Evolutionary conservation across 2,888 invertebrate genomes (phyloP).

Genomic region (Lasioglossum morio): DNA sequence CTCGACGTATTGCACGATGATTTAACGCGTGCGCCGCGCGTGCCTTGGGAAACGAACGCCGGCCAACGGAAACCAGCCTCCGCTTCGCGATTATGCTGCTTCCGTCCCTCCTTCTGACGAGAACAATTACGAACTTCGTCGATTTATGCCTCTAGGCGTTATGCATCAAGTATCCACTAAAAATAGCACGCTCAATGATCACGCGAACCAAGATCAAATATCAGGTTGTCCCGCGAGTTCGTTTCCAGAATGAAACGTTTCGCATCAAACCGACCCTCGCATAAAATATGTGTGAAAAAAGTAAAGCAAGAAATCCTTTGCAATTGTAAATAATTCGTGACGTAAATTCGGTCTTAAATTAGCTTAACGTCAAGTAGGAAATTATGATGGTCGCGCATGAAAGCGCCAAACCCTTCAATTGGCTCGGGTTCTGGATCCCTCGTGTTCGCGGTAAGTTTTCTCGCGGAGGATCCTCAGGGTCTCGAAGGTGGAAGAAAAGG

Average conservation of each 20-base stretch:
- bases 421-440: not conserved
- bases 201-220: too few species aligned
- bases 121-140: not conserved
- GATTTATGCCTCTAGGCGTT: not conserved
- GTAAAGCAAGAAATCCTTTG: not conserved
- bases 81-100: not conserved
- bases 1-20: constrained; percentile 50
- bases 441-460: constrained; percentile 12
- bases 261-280: too few species aligned
- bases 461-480: constrained; percentile 34
- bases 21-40: constrained; percentile 58
- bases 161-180: not conserved
- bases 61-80: constrained; percentile 7
- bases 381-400: not conserved
- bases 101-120: not conserved
- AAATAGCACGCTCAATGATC: not conserved
- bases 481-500: constrained; percentile 6
- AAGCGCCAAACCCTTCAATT: not conserved
- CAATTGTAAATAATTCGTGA: not conserved
- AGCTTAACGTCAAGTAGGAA: not conserved
- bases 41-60: constrained; percentile 36
- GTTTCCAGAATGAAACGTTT: too few species aligned
- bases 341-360: not conserved
- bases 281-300: too few species aligned
- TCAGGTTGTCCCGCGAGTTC: too few species aligned